These are phyloP conservation scores for Ceyx erithaca DNA, from an alignment of 2,797 vertebrate species.

Conservation along the genomic window DNA sequence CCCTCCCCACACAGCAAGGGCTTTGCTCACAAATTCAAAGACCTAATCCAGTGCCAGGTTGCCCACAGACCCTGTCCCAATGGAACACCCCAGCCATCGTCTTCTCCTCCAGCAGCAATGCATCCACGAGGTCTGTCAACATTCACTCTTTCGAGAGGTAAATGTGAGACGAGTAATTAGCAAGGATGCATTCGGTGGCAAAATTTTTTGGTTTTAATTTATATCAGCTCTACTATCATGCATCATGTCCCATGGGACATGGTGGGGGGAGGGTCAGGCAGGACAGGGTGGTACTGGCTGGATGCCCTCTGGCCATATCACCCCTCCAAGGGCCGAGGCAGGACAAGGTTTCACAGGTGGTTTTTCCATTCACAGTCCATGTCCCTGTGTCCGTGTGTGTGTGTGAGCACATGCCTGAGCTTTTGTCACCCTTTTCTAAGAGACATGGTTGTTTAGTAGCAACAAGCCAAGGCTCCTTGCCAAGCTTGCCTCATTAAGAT, in stretches of 20 bases:
- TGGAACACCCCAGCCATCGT: too few relatives aligned
- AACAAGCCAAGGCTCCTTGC: conserved; percentile 63
- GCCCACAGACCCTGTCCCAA: too few relatives aligned
- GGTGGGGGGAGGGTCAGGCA: fast-evolving
- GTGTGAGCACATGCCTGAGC: not conserved
- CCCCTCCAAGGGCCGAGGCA: fast-evolving
- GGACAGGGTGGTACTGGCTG: not conserved
- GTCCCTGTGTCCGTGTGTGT: too few relatives aligned
- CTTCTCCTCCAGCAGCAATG: too few relatives aligned
- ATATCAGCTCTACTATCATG: fast-evolving
- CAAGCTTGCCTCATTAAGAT: conserved; percentile 73
- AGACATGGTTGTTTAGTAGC: conserved; percentile 61
- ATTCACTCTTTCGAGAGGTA: not conserved
- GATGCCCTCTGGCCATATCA: not conserved
- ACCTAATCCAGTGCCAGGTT: too few relatives aligned
- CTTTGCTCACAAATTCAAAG: not conserved
- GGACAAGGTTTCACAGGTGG: not conserved
- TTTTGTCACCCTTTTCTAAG: conserved; percentile 61
- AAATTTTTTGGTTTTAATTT: not conserved
- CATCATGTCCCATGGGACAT: not conserved
- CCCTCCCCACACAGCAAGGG: not conserved
- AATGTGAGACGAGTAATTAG: not conserved
- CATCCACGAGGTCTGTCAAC: not conserved
- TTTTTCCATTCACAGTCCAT: not conserved
- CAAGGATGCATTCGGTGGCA: not conserved